Conservation (phyloP, 2,113 vertebrate genomes). For the Aleadryas rufinucha region DNA sequence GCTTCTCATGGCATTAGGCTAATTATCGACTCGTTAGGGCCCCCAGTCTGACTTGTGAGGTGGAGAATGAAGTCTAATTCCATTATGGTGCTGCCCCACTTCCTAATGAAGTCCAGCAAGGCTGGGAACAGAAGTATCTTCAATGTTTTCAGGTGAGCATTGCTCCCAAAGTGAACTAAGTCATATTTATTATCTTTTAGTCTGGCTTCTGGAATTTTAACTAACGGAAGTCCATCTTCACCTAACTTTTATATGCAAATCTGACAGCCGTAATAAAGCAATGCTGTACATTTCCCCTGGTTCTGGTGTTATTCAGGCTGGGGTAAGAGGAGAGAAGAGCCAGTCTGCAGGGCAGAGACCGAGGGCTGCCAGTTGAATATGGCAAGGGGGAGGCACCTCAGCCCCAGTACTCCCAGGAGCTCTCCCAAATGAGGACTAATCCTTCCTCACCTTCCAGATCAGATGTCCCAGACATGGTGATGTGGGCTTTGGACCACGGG, state of each 20-base stretch:
- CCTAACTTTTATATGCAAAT: neutral
- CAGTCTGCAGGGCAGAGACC: neutral
- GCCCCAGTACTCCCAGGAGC: neutral
- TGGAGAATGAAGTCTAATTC: neutral
- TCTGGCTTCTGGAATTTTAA: neutral
- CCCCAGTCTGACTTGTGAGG: neutral
- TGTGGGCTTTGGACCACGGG: neutral
- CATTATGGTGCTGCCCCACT: neutral
- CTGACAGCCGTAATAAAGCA: neutral
- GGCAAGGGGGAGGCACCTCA: neutral
- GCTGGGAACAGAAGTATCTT: neutral
- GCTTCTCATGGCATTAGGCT: neutral
- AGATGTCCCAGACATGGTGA: neutral
- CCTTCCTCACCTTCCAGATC: neutral
- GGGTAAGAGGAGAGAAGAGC: neutral
- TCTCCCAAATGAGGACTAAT: neutral
- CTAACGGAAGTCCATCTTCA: neutral
- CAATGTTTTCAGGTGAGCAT: neutral
- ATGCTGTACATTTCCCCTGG: neutral
- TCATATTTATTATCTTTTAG: neutral
- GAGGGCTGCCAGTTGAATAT: neutral
- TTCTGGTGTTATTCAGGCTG: neutral
- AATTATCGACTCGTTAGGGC: rapidly evolving
- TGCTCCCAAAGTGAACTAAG: neutral
- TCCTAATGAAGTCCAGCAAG: neutral